Conservation (phyloP, 2,888 invertebrate species). For the Drosophila nr. medialis region DNA sequence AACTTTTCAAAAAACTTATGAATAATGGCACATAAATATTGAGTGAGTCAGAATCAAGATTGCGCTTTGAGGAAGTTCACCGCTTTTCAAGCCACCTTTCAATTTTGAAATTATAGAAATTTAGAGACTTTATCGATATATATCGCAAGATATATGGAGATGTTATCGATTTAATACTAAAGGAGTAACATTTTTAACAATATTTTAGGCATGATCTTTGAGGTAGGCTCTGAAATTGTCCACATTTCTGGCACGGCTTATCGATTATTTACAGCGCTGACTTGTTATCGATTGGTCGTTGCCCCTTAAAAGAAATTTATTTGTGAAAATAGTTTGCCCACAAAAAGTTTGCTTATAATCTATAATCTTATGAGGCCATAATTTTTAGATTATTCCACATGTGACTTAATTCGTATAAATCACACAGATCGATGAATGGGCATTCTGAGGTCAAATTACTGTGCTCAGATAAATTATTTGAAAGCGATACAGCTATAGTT, state of each 20-base stretch:
- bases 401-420: conserved; percentile 8
- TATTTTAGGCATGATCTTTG: neutral
- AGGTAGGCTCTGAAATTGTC: neutral
- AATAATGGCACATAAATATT: neutral
- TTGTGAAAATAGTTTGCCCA: conserved; percentile 1
- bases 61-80: neutral
- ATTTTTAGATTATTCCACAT: neutral
- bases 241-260: neutral
- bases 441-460: conserved; percentile 14
- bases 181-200: neutral
- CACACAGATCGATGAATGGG: conserved; percentile 20
- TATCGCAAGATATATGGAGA: fast-evolving
- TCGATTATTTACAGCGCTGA: neutral
- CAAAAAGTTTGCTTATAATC: neutral
- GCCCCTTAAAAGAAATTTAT: neutral
- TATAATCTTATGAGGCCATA: neutral
- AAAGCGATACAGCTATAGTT: conserved; percentile 5
- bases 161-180: neutral
- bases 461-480: neutral
- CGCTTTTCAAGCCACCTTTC: neutral
- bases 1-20: neutral
- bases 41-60: neutral
- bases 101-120: neutral
- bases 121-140: neutral
- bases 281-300: neutral